A percentile compares a stretch with the other conserved stretches of the same genome.
Evolutionary conservation across 2,113 vertebrate genomes (phyloP).

Genomic region (Rostratula benghalensis): DNA sequence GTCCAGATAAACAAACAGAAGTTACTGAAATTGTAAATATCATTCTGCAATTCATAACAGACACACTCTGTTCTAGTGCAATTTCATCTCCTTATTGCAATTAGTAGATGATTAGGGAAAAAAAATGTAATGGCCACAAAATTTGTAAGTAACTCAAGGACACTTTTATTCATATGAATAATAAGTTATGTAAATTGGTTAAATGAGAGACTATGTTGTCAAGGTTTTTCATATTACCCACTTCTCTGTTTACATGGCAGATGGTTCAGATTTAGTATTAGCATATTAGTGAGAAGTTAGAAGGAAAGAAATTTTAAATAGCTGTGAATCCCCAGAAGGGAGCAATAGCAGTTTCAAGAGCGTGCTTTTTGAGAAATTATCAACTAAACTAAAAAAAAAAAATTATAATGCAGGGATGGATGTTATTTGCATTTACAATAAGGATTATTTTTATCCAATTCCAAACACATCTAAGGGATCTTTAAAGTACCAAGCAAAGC

Average conservation of each 20-base stretch:
- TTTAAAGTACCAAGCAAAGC: background rate
- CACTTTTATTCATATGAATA: conserved; percentile 19
- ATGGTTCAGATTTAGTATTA: conserved; percentile 48
- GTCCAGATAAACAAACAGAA: background rate
- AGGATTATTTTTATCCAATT: background rate
- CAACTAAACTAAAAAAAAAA: background rate
- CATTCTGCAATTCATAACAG: background rate
- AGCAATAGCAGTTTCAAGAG: background rate
- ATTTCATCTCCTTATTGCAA: background rate
- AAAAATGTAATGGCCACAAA: background rate
- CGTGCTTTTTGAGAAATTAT: background rate
- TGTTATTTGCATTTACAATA: background rate
- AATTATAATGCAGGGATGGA: background rate
- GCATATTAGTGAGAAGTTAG: conserved; percentile 1
- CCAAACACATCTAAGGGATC: background rate
- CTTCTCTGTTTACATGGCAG: conserved; percentile 40
- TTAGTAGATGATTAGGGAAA: background rate
- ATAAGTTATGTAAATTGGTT: conserved; percentile 23
- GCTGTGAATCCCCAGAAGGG: background rate
- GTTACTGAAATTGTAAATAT: background rate
- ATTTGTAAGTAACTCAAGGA: background rate
- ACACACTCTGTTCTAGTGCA: background rate
- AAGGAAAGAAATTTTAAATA: conserved; percentile 12
- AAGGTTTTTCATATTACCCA: conserved; percentile 4
- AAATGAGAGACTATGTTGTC: conserved; percentile 24